Conservation (phyloP, 2,888 invertebrate genomes). For the Choristoneura rosaceana region DNA sequence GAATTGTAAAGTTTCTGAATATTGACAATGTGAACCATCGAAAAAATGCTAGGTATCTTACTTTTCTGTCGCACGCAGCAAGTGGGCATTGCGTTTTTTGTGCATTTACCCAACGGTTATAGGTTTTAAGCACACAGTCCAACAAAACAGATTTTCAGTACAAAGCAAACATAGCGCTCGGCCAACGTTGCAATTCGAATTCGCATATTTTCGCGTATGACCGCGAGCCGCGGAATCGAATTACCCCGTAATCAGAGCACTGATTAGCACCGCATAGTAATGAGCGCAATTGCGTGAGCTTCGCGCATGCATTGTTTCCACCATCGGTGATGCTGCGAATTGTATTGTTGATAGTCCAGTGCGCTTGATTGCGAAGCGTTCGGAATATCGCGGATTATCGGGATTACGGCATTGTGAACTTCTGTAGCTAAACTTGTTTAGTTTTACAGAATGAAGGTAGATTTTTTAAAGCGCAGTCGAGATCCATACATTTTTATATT, state of each 20-base stretch:
- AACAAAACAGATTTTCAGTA: background rate
- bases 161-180: slow-evolving; percentile 1
- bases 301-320: slow-evolving; percentile 10
- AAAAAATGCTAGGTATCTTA: no score
- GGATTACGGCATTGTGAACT: background rate
- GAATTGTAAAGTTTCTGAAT: no score
- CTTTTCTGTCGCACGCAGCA: background rate
- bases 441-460: background rate
- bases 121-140: background rate
- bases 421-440: background rate
- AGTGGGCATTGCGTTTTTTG: no score
- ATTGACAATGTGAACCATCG: no score
- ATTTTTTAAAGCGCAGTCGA: no score
- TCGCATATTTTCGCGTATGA: slow-evolving; percentile 62
- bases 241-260: slow-evolving; percentile 74
- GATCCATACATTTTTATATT: no score
- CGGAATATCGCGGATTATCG: background rate
- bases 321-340: slow-evolving; percentile 5
- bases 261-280: slow-evolving; percentile 74
- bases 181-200: background rate
- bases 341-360: slow-evolving; percentile 1
- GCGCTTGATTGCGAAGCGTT: slow-evolving; percentile 9
- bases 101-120: background rate
- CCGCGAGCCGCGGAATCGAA: slow-evolving; percentile 59
- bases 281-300: slow-evolving; percentile 51